Base-by-base conservation (phyloP, 2,888 invertebrate genomes). In the Heliconius erato region DNA sequence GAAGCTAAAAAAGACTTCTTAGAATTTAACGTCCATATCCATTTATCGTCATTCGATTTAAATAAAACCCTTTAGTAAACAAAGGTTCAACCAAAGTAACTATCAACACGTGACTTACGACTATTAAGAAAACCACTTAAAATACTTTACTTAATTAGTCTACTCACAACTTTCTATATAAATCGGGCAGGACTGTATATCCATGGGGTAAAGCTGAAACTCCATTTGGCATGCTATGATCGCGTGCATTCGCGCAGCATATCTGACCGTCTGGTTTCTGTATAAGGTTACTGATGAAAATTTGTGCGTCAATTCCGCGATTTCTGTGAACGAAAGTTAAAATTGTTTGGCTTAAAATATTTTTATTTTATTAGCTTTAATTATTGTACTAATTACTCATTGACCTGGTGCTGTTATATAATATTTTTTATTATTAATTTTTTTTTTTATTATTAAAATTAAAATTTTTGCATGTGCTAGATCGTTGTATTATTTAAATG, bases 171-270 rank as follows among this genome's bases (percentile, higher is more conserved):
- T 98, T 92, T 98, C 98, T 85, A 98, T 97, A 88, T 97, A 97
- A 89, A 98, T 97, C 16, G 98, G 98, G 89, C 98, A 98, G 63
- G 97, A 97, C 96, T 98, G 98, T 88, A 98, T 98, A 91, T 98
- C 98, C 97, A 98, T 98, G 40, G 98, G 98, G 90, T 98, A 98
- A 79, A 98, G 97, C 91, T 98, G 97, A 91, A 98, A 98, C 91
- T 98, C 98, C 98, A 98, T 98, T 94, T 98, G 98, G 91, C 98
- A 98, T 83, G 98, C 98, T 80, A 98, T 97, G 87, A 98, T 98
- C 0, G 98, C 98, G 90, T 98, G 98, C 98, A 98, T 98, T 85
- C 98, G 95, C 0, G 98, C 98, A 7, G 98, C 97, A 91, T 98
- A 98, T 83, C 97, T 96, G 44, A 98, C 97, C 0, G 98, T 98